A percentile compares a stretch with the other conserved stretches of the same genome.
Conservation (phyloP, 1,140 invertebrate genomes). For the Thalassaphorura encarpata region DNA sequence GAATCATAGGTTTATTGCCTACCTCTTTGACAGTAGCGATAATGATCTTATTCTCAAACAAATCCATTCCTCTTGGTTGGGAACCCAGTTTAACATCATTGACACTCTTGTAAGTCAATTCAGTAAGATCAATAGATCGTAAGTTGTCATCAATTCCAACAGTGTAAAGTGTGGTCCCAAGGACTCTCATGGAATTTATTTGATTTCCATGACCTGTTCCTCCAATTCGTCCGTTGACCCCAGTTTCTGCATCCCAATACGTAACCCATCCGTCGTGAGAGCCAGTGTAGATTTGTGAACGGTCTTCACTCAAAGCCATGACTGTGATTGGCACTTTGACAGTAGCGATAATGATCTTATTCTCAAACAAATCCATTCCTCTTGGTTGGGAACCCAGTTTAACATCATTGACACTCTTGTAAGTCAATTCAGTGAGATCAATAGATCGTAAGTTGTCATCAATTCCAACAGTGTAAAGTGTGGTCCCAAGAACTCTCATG, state of each 20-base stretch:
- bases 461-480: conserved; percentile 75
- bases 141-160: conserved; percentile 85
- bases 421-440: conserved; percentile 51
- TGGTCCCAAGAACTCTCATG: conserved; percentile 58
- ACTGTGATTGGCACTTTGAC: conserved; percentile 89
- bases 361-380: conserved; percentile 62
- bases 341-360: conserved; percentile 63
- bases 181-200: conserved; percentile 73
- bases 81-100: conserved; percentile 65
- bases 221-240: conserved; percentile 62
- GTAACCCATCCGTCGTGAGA: conserved; percentile 87
- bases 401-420: conserved; percentile 50
- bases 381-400: conserved; percentile 82
- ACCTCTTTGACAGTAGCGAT: conserved; percentile 78
- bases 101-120: conserved; percentile 53
- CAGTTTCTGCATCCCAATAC: conserved; percentile 69
- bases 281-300: conserved; percentile 73
- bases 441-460: conserved; percentile 75
- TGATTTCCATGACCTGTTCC: conserved; percentile 89
- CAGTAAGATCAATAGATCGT: conserved; percentile 54
- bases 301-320: conserved; percentile 66
- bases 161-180: conserved; percentile 62
- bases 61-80: conserved; percentile 76
- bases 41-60: conserved; percentile 56
- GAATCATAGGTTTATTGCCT: conserved; percentile 32